Evolutionary conservation across 2,113 vertebrate genomes (phyloP), one percentile per base, ranked within the genome.

Genomic region (Conger conger): DNA sequence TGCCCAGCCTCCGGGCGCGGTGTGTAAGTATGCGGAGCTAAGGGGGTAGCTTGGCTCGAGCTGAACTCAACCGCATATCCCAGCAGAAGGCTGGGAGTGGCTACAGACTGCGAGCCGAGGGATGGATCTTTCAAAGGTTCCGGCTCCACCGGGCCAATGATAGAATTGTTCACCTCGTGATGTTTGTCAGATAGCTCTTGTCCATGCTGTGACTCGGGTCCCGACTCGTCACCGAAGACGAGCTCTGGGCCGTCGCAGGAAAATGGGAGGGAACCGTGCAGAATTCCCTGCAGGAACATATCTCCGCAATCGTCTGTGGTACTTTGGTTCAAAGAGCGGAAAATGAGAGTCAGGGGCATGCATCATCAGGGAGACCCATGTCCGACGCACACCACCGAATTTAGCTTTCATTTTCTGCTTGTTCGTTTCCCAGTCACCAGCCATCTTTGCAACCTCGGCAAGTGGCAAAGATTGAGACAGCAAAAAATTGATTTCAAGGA

Each of bases 311-410:
- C 91, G 90, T 94, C 93, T 50, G 90, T 85, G 84, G 92, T 91
- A 88, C 93, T 95, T 93, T 88, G 92, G 88, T 91, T 91, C 89
- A 93, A 92, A 93, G 93, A 85, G 91, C 89, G 85, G 82, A 88
- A 60, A 86, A 63, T 85, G 50, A 91, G 83, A 92, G 89, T 94
- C 88, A 92, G 90, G 13, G 13, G 60, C 63, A 82, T 42, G 79
- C 57, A 3, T 20, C 18, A 63, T 76, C 54, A 57, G 40, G 78
- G 16, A 77, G 63, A 37, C 40, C 4, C 80, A 81, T 35, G 23
- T 76, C 63, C 17, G 40, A 57, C 45, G 42, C 37, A 60, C 35
- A 57, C 36, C 27, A 6, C 38, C 16, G 35, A 84, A 36, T 38
- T 38, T 33, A 54, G 16, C 2, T 4, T 79, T 78, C 20, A 20